These are phyloP conservation scores for Drosophila tripunctata DNA, from an alignment of 2,888 invertebrate genomes.

Conservation along the genomic window DNA sequence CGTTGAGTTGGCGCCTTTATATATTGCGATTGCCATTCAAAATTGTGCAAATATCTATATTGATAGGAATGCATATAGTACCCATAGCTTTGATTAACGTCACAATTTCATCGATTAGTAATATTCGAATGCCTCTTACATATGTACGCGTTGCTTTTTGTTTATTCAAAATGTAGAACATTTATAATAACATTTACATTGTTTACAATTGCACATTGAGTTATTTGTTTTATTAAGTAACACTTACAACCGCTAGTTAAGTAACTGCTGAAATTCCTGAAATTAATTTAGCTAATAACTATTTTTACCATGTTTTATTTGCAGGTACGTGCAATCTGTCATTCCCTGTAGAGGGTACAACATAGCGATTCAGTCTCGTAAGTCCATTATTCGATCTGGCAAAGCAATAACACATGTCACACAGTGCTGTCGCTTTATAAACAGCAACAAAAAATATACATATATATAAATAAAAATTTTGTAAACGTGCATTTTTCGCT, in stretches of 20 bases:
- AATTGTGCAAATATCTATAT: constrained; percentile 20
- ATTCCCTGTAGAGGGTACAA: not conserved
- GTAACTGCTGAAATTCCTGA: not conserved
- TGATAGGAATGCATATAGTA: constrained; percentile 8
- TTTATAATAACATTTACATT: too few species aligned
- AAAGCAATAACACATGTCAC: constrained; percentile 34
- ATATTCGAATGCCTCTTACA: too few species aligned
- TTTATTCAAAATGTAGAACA: too few species aligned
- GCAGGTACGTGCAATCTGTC: constrained; percentile 40
- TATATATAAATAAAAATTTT: constrained; percentile 26
- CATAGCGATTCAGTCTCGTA: constrained; percentile 16
- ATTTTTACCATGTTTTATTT: constrained; percentile 7
- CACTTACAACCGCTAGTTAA: not conserved
- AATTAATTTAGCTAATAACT: not conserved
- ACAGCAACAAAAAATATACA: constrained; percentile 9
- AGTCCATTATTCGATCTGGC: constrained; percentile 21
- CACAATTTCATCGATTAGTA: not conserved
- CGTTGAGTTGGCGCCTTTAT: constrained; percentile 56
- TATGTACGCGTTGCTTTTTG: too few species aligned
- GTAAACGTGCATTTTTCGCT: constrained; percentile 67
- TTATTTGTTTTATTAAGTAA: too few species aligned
- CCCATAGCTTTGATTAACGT: constrained; percentile 28
- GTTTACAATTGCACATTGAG: too few species aligned
- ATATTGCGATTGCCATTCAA: constrained; percentile 44
- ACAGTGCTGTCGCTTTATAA: constrained; percentile 8